A percentile compares a stretch with the other conserved stretches of the same genome.
Evolutionary conservation across 2,797 vertebrate genomes (phyloP).

Genomic region (Myotis pilosus): DNA sequence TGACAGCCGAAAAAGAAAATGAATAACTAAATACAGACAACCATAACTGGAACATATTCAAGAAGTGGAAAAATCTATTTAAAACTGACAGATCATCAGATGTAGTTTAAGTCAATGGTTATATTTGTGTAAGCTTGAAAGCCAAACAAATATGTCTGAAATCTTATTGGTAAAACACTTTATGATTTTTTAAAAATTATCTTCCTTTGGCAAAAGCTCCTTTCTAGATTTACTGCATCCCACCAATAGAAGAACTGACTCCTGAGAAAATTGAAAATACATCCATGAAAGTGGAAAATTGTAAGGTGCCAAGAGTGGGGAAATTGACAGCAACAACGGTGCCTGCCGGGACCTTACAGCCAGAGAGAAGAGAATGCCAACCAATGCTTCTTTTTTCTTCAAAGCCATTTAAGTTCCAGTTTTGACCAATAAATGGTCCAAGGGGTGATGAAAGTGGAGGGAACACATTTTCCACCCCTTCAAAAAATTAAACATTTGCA

Average conservation of each 20-base stretch:
- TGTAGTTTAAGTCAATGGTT: not conserved
- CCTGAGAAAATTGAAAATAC: constrained; percentile 20
- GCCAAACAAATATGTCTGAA: constrained; percentile 36
- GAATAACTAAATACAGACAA: not conserved
- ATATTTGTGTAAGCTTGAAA: constrained; percentile 1
- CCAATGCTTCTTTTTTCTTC: not conserved
- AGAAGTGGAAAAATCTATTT: not conserved
- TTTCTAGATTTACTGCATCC: not conserved
- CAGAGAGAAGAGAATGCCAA: not conserved
- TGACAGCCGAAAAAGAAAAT: constrained; percentile 11
- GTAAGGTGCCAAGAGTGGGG: not conserved
- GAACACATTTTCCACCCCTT: not conserved
- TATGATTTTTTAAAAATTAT: not conserved
- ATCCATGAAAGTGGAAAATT: constrained; percentile 25
- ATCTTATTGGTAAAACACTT: not conserved
- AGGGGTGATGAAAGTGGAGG: not conserved
- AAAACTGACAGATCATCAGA: not conserved
- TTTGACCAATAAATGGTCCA: not conserved
- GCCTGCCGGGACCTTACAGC: not conserved
- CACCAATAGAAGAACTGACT: not conserved
- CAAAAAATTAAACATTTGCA: not conserved
- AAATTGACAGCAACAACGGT: not conserved
- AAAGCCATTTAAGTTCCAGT: not conserved
- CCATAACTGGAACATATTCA: constrained; percentile 16
- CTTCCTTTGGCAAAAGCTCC: not conserved